Conservation (phyloP, 1,140 invertebrate genomes). For the Leptinotarsa lineolata region DNA sequence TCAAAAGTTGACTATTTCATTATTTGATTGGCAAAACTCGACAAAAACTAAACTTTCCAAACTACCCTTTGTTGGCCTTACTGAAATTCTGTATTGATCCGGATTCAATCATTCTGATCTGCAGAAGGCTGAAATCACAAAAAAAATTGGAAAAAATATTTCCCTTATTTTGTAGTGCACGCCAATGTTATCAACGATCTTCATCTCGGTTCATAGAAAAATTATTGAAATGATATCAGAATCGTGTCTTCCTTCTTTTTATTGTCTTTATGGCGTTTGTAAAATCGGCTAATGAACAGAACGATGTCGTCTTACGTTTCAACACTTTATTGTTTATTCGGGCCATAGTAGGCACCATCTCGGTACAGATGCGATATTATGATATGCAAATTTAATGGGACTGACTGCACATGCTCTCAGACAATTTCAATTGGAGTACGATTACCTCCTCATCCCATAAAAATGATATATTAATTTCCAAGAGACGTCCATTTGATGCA, state of each 20-base stretch:
- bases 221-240: conserved; percentile 1
- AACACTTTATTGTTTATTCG: conserved; percentile 3
- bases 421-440: conserved; percentile 3
- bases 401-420: neutral
- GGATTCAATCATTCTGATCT: too few relatives aligned
- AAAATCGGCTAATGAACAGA: neutral
- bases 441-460: neutral
- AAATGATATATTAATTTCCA: too few relatives aligned
- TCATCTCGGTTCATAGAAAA: neutral
- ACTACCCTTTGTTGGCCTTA: rapidly evolving
- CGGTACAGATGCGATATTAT: neutral
- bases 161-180: neutral
- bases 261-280: conserved; percentile 4
- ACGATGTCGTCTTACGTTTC: neutral
- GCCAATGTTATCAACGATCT: neutral
- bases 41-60: too few relatives aligned
- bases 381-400: conserved; percentile 3
- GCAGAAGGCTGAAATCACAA: too few relatives aligned
- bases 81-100: too few relatives aligned
- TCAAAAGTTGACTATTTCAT: too few relatives aligned
- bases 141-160: too few relatives aligned
- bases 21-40: too few relatives aligned
- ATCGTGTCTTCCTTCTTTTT: neutral
- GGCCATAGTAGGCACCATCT: neutral
- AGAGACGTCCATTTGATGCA: too few relatives aligned